phyloP scores from a whole-genome alignment of 2,797 vertebrate genomes.

The Podargus strigoides region DNA sequence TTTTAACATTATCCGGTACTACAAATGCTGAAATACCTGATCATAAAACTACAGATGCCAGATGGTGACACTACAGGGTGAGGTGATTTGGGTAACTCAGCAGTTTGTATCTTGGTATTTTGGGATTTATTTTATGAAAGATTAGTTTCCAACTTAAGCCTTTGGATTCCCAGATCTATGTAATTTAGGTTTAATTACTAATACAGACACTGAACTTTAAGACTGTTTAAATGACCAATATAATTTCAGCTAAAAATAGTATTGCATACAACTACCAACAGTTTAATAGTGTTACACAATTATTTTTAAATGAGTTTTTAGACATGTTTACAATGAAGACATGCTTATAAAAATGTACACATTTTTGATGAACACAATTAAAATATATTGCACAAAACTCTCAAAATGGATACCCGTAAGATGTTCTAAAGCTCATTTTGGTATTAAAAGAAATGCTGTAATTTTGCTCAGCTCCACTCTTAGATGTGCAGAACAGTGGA shows the following conservation, averaged over 20 bases:
- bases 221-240: neutral
- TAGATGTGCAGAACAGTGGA: neutral
- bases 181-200: neutral
- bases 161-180: neutral
- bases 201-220: neutral
- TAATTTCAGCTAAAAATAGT: neutral
- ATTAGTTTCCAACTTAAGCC: neutral
- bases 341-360: neutral
- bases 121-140: neutral
- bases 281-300: neutral
- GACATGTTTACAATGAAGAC: neutral
- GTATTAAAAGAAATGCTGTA: neutral
- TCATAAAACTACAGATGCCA: neutral
- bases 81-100: neutral
- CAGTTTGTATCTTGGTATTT: neutral
- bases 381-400: neutral
- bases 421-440: neutral
- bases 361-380: neutral
- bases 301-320: neutral
- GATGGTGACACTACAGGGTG: neutral
- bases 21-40: neutral
- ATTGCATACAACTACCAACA: neutral
- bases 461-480: neutral
- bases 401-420: neutral
- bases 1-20: neutral